Evolutionary conservation across 2,113 vertebrate genomes (phyloP).

Genomic region (Dryoscopus gambensis): DNA sequence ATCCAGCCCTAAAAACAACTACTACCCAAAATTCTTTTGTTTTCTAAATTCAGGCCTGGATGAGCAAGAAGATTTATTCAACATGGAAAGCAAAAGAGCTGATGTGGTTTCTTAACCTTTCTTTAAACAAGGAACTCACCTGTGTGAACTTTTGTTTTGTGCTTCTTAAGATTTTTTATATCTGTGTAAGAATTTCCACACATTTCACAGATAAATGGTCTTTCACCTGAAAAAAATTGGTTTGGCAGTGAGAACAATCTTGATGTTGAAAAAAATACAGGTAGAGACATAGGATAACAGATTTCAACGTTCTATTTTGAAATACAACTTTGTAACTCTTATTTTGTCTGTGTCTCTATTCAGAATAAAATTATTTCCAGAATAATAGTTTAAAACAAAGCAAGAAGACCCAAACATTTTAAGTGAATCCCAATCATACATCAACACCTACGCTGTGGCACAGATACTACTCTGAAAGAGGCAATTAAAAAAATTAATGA

Average conservation of each 20-base stretch:
- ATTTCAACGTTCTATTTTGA: not conserved
- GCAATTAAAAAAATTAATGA: not conserved
- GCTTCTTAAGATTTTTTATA: conserved; percentile 96
- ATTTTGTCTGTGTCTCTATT: not conserved
- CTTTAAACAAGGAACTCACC: conserved; percentile 67
- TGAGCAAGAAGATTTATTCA: not conserved
- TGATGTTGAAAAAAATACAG: not conserved
- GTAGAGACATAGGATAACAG: not conserved
- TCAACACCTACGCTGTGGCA: not conserved
- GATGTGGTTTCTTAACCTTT: not conserved
- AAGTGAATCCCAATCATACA: not conserved
- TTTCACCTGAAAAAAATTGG: conserved; percentile 80
- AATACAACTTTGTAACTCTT: not conserved
- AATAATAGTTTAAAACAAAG: not conserved
- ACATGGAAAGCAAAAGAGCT: not conserved
- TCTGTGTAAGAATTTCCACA: conserved; percentile 95
- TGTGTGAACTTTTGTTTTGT: conserved; percentile 89
- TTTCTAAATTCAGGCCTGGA: not conserved
- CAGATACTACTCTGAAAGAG: not conserved
- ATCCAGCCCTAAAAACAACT: not conserved
- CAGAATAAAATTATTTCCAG: not conserved
- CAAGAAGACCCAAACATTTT: not conserved
- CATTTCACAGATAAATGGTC: conserved; percentile 92
- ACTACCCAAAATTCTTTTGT: not conserved
- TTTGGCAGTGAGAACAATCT: not conserved